These are phyloP conservation scores for Arenaria interpres DNA, from an alignment of 2,113 vertebrate species.

Conservation along the genomic window DNA sequence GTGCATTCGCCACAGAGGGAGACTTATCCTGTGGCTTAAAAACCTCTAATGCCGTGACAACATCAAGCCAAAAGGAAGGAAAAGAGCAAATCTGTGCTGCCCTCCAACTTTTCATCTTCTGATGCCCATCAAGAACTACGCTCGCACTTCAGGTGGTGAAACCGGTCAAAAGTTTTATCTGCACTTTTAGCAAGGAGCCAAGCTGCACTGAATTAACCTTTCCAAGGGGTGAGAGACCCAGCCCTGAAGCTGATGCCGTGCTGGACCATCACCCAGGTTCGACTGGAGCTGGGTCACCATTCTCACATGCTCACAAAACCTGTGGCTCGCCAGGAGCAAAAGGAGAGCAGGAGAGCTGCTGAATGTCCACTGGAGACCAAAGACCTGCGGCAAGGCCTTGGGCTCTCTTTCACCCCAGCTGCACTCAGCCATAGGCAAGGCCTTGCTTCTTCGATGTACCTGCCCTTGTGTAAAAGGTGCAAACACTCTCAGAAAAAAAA, in stretches of 20 bases:
- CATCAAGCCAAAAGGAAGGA: neutral
- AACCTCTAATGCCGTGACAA: neutral
- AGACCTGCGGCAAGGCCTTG: slow-evolving; percentile 57
- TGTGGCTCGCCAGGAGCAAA: slow-evolving; percentile 22
- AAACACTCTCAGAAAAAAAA: accelerated
- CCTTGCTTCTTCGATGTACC: accelerated
- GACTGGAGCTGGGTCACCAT: neutral
- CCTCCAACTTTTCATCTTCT: neutral
- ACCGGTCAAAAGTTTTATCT: neutral
- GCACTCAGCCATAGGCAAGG: accelerated
- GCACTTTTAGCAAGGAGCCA: neutral
- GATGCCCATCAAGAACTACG: neutral
- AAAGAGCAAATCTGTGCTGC: neutral
- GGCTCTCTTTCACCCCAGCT: neutral
- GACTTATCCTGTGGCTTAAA: neutral
- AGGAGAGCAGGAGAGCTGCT: slow-evolving; percentile 57
- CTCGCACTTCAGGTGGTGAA: neutral
- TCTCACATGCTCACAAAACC: neutral
- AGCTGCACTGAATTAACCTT: neutral
- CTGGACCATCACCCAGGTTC: neutral
- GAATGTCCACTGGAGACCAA: slow-evolving; percentile 78
- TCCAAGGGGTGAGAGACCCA: neutral
- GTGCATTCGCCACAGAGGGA: neutral
- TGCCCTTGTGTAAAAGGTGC: accelerated
- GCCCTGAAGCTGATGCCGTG: neutral